phyloP scores from a whole-genome alignment of 2,113 vertebrate species.

The Dromas ardeola region DNA sequence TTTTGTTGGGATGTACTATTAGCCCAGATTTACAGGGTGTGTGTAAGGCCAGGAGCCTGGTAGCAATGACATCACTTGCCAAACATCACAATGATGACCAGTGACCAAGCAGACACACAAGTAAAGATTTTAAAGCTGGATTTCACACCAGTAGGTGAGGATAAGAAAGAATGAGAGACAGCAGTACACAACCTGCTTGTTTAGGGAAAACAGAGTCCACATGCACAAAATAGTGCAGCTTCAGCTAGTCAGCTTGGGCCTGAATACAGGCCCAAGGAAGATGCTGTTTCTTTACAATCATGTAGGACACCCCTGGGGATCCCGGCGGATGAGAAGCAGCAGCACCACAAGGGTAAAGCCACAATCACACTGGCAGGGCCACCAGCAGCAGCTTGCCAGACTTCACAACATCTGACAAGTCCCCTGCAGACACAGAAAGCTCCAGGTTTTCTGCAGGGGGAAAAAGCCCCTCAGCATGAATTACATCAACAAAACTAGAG shows the following conservation, averaged over 20 bases:
- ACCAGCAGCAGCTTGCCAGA: neutral
- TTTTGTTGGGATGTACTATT: neutral
- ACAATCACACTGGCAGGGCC: neutral
- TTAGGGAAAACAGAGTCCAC: neutral
- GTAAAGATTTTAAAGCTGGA: neutral
- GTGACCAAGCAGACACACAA: rapidly evolving
- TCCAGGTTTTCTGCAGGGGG: neutral
- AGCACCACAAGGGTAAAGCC: neutral
- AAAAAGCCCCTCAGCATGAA: neutral
- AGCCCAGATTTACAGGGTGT: neutral
- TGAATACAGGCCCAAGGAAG: neutral
- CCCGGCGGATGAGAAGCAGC: neutral
- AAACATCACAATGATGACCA: neutral
- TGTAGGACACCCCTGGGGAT: neutral
- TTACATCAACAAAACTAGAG: neutral
- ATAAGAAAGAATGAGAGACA: neutral
- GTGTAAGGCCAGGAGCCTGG: neutral
- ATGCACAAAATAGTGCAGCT: neutral
- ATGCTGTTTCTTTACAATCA: neutral
- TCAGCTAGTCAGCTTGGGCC: too few species aligned
- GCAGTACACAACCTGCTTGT: neutral
- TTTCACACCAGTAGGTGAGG: neutral
- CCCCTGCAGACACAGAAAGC: neutral
- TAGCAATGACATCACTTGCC: neutral
- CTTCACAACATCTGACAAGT: neutral